phyloP scores from a whole-genome alignment of 2,888 invertebrate species.

The Dasysyrphus tricinctus region DNA sequence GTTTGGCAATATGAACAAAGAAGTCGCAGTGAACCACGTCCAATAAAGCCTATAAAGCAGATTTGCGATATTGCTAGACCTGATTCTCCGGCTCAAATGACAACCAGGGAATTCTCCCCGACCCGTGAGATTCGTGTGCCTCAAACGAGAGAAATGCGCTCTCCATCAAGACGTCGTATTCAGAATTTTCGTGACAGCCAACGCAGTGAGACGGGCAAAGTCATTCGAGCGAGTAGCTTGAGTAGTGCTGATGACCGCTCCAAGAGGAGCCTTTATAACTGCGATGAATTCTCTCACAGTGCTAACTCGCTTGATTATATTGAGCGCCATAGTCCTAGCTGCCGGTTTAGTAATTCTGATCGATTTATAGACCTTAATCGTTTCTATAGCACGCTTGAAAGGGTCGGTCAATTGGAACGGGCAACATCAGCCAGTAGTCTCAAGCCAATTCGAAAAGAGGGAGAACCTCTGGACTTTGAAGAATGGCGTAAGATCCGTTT shows the following conservation, averaged over 20 bases:
- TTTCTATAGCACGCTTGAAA: conserved; percentile 93
- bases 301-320: conserved; percentile 84
- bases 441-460: conserved; percentile 89
- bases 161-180: conserved; percentile 88
- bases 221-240: conserved; percentile 87
- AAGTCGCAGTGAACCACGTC: conserved; percentile 87
- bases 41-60: conserved; percentile 79
- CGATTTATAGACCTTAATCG: conserved; percentile 93
- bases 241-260: conserved; percentile 85
- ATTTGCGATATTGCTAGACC: conserved; percentile 76
- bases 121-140: conserved; percentile 83
- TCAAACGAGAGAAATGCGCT: conserved; percentile 84
- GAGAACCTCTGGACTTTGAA: conserved; percentile 93
- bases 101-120: conserved; percentile 79
- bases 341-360: conserved; percentile 87
- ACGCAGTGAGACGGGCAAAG: conserved; percentile 81
- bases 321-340: conserved; percentile 81
- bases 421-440: conserved; percentile 89
- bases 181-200: conserved; percentile 82
- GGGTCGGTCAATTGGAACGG: conserved; percentile 92
- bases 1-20: conserved; percentile 84
- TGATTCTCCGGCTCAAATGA: conserved; percentile 75
- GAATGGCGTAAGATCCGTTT: conserved; percentile 92
- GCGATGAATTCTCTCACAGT: conserved; percentile 81
- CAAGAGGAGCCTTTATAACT: conserved; percentile 79